These are phyloP conservation scores for Argyresthia goedartella DNA, from an alignment of 2,888 invertebrate species.

Conservation along the genomic window DNA sequence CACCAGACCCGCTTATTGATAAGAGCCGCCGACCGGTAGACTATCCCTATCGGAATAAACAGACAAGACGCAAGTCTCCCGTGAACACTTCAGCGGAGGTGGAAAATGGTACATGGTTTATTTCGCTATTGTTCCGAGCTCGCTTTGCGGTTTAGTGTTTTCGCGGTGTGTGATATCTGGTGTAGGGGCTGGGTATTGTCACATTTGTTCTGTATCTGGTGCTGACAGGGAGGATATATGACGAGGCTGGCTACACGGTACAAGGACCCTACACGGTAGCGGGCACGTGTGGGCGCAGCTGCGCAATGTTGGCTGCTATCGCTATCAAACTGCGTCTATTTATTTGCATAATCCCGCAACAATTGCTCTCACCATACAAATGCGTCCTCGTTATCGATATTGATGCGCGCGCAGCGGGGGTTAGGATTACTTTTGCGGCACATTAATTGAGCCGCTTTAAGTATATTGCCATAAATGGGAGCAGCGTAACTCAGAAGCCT, in stretches of 20 bases:
- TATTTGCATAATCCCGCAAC: constrained; percentile 7
- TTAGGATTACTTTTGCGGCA: constrained; percentile 8
- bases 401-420: constrained; percentile 6
- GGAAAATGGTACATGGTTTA: constrained; percentile 48
- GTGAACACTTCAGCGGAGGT: constrained; percentile 29
- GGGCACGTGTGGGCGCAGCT: constrained; percentile 27
- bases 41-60: constrained; percentile 21
- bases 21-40: constrained; percentile 6
- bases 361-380: constrained; percentile 12
- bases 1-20: constrained; percentile 18
- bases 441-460: constrained; percentile 13
- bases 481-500: background rate
- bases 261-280: constrained; percentile 21
- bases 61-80: constrained; percentile 23
- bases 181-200: constrained; percentile 10
- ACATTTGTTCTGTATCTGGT: constrained; percentile 26
- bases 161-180: constrained; percentile 17
- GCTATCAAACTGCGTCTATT: background rate
- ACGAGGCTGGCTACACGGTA: constrained; percentile 9
- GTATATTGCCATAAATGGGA: constrained; percentile 6
- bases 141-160: constrained; percentile 32
- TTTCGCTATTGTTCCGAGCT: constrained; percentile 52
- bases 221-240: constrained; percentile 30
- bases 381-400: constrained; percentile 16
- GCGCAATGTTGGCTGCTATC: background rate